phyloP scores from a whole-genome alignment of 2,888 invertebrate species.

The Sthenelais limicola region DNA sequence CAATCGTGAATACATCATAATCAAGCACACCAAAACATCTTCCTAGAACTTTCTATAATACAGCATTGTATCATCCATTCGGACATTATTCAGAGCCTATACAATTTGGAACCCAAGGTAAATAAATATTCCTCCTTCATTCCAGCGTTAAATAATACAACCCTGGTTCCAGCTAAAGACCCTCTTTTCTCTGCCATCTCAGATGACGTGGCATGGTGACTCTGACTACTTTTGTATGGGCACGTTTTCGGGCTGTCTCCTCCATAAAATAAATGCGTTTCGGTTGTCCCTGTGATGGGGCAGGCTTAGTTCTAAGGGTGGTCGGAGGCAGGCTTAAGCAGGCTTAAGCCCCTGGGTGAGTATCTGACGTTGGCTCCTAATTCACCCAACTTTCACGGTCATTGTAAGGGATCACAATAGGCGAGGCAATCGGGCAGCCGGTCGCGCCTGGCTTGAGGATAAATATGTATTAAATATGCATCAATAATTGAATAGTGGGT shows the following conservation, averaged over 20 bases:
- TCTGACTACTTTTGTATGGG: background rate
- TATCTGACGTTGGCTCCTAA: slow-evolving; percentile 23
- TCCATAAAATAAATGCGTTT: slow-evolving; percentile 28
- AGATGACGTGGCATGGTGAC: too few species aligned
- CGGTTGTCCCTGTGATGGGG: background rate
- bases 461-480: slow-evolving; percentile 34
- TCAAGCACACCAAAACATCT: too few species aligned
- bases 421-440: slow-evolving; percentile 13
- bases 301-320: background rate
- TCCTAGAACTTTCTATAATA: too few species aligned
- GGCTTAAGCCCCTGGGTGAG: slow-evolving; percentile 19
- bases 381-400: background rate
- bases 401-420: slow-evolving; percentile 6
- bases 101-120: too few species aligned
- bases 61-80: too few species aligned
- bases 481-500: background rate
- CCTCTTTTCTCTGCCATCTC: too few species aligned
- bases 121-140: too few species aligned
- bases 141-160: too few species aligned
- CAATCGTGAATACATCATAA: too few species aligned
- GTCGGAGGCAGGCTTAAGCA: slow-evolving; percentile 25
- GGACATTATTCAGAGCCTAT: too few species aligned
- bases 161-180: too few species aligned
- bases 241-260: background rate
- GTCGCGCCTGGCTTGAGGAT: background rate